Conservation (phyloP, 2,113 vertebrate species). For the Engraulis encrasicolus region DNA sequence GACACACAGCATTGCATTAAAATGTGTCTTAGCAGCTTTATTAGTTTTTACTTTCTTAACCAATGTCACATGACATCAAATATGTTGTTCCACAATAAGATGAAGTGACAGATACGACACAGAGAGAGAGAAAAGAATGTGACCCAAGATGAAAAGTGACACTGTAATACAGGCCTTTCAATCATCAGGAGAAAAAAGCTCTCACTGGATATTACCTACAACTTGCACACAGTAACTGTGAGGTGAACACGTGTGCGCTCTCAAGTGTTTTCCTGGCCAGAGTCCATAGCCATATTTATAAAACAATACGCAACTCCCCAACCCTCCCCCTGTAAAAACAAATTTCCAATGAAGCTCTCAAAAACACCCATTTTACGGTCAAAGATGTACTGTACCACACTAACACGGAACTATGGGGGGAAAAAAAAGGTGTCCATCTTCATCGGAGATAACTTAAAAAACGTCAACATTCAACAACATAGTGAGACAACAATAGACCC, state of each 20-base stretch:
- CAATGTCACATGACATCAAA: not conserved
- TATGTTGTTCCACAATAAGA: not conserved
- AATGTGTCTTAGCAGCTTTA: not conserved
- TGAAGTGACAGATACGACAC: not conserved
- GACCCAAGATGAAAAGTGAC: not conserved
- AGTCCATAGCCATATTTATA: not conserved
- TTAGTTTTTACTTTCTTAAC: not conserved
- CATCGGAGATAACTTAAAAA: not conserved
- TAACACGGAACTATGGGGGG: not conserved
- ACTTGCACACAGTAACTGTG: not conserved
- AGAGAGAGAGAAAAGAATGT: not conserved
- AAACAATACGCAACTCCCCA: not conserved
- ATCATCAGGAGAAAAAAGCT: not conserved
- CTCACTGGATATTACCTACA: not conserved
- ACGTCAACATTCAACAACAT: not conserved
- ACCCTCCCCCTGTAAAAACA: not conserved
- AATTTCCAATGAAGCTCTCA: not conserved
- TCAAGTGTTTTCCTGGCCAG: not conserved
- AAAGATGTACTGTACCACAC: slow-evolving; percentile 1
- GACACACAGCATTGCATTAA: not conserved
- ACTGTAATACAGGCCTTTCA: not conserved
- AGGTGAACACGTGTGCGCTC: not conserved
- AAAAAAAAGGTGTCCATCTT: not conserved
- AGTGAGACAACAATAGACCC: not conserved
- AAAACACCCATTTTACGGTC: not conserved